A percentile compares a stretch with the other conserved stretches of the same genome.
Conservation (phyloP, 2,113 vertebrate genomes). For the Ageneiosus marmoratus region DNA sequence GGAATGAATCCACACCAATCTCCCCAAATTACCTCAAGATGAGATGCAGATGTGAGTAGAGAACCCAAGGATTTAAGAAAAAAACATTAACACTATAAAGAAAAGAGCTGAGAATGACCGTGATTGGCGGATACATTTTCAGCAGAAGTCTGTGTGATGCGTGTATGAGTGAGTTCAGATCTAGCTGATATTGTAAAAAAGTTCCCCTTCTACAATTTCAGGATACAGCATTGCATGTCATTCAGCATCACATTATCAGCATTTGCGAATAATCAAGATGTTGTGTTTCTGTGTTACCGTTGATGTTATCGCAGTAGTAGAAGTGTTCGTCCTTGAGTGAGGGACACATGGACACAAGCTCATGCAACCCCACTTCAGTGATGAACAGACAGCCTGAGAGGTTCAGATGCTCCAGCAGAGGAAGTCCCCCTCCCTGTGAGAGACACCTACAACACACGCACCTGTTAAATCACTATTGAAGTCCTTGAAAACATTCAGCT, state of each 20-base stretch:
- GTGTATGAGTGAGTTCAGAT: neutral
- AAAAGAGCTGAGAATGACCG: too few species aligned
- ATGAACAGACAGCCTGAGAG: constrained; percentile 93
- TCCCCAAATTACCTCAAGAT: neutral
- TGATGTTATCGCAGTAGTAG: constrained; percentile 99
- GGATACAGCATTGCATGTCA: neutral
- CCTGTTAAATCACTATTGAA: neutral
- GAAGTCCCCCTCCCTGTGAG: constrained; percentile 90
- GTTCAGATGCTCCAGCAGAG: constrained; percentile 90
- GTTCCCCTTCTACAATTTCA: neutral
- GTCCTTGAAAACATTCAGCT: too few species aligned
- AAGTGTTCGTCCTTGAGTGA: constrained; percentile 96
- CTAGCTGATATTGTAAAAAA: neutral
- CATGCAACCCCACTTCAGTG: constrained; percentile 89
- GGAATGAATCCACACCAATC: neutral
- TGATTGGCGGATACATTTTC: too few species aligned
- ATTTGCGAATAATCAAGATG: neutral
- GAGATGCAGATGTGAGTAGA: neutral
- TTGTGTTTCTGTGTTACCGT: constrained; percentile 78
- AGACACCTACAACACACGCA: constrained; percentile 75
- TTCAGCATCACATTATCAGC: neutral
- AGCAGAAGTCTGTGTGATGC: too few species aligned
- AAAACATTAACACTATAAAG: too few species aligned
- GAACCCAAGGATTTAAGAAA: neutral
- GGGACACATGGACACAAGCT: constrained; percentile 90